Evolutionary conservation across 2,888 invertebrate genomes (phyloP).

Genomic region (Hypomecis atomaria): DNA sequence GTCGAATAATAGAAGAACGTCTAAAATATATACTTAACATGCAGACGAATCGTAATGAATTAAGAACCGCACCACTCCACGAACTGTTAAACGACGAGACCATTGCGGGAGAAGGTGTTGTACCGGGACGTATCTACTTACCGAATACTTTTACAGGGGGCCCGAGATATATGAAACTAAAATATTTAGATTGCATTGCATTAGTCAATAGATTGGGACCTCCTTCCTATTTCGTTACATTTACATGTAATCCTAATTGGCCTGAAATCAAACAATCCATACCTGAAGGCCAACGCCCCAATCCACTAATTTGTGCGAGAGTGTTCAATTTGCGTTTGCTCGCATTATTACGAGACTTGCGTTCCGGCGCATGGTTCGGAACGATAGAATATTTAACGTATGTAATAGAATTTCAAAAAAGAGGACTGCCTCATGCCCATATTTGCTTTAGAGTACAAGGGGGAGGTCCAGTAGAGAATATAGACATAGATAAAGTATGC

Average conservation of each 20-base stretch:
- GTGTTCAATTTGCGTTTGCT: constrained; percentile 4
- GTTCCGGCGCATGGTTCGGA: constrained; percentile 16
- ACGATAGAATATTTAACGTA: constrained; percentile 7
- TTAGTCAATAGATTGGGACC: constrained; percentile 14
- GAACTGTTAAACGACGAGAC: not conserved
- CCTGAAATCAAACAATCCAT: constrained; percentile 10
- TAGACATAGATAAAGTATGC: constrained; percentile 12
- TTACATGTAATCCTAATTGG: constrained; percentile 15
- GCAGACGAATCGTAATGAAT: not conserved
- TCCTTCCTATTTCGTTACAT: constrained; percentile 13
- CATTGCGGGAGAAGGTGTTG: not conserved
- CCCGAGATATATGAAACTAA: not conserved
- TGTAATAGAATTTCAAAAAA: constrained; percentile 20
- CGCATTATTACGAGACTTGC: not conserved
- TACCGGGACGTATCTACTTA: constrained; percentile 5
- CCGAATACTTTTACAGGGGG: constrained; percentile 19
- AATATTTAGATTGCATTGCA: not conserved
- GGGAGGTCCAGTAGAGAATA: constrained; percentile 6
- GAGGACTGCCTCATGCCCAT: constrained; percentile 19
- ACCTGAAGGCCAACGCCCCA: not conserved
- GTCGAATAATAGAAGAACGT: not conserved
- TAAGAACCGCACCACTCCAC: not conserved
- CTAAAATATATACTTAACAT: not conserved
- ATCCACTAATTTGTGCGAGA: constrained; percentile 1
- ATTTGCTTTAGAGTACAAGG: constrained; percentile 19